Conservation (phyloP, 2,888 invertebrate species). For the Heliconius aoede region DNA sequence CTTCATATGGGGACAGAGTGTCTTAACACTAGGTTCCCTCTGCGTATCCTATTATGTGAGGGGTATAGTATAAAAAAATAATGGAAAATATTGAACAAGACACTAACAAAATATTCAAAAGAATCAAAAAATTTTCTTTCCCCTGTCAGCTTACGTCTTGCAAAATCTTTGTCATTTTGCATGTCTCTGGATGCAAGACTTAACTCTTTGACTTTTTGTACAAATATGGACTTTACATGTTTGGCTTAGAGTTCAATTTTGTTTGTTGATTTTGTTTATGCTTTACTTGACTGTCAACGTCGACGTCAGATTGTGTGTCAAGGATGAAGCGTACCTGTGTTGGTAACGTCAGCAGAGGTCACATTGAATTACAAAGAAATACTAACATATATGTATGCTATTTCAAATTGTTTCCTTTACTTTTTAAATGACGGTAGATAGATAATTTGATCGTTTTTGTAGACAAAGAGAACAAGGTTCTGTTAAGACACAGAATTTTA, state of each 20-base stretch:
- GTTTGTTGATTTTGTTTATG: slow-evolving; percentile 30
- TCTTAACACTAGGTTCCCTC: no score
- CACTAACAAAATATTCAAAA: slow-evolving; percentile 33
- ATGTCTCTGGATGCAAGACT: slow-evolving; percentile 37
- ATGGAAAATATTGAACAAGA: not conserved
- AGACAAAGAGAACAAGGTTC: not conserved
- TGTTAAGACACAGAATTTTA: no score
- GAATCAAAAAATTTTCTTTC: slow-evolving; percentile 38
- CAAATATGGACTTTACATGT: slow-evolving; percentile 26
- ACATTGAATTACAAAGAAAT: slow-evolving; percentile 40
- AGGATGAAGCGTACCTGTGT: slow-evolving; percentile 48
- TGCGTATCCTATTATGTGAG: no score
- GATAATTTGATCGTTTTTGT: not conserved
- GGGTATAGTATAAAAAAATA: no score
- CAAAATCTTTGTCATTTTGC: slow-evolving; percentile 41
- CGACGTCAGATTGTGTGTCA: slow-evolving; percentile 48
- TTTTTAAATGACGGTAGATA: not conserved
- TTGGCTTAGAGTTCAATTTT: slow-evolving; percentile 34
- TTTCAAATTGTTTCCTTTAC: not conserved
- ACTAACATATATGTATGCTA: not conserved
- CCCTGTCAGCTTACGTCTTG: slow-evolving; percentile 38
- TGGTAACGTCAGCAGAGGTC: slow-evolving; percentile 45
- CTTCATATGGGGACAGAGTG: no score
- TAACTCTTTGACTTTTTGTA: slow-evolving; percentile 8
- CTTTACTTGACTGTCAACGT: slow-evolving; percentile 47